These are phyloP conservation scores for Atta colombica DNA, from an alignment of 1,140 invertebrate genomes.

Conservation along the genomic window DNA sequence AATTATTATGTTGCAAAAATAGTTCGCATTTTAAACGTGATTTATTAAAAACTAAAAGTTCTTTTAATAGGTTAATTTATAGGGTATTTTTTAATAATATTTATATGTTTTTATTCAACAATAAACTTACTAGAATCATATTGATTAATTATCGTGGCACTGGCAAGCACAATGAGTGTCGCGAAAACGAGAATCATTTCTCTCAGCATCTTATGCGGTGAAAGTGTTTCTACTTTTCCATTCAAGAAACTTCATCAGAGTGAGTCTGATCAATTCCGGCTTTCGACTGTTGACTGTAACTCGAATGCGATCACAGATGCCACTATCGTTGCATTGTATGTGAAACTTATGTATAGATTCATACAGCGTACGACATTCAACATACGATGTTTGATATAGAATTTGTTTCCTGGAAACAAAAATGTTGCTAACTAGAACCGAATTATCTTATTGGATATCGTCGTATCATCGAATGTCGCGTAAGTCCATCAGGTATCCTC, in stretches of 20 bases:
- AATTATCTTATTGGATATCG: no score
- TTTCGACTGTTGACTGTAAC: constrained; percentile 74
- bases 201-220: constrained; percentile 77
- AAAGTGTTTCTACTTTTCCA: constrained; percentile 66
- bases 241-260: constrained; percentile 18
- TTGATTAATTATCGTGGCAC: constrained; percentile 75
- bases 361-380: no score
- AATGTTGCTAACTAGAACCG: no score
- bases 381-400: no score
- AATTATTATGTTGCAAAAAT: background rate
- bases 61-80: background rate
- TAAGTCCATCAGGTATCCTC: background rate
- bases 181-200: constrained; percentile 77
- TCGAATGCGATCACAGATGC: constrained; percentile 18
- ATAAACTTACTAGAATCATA: constrained; percentile 76
- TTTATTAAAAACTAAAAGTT: background rate
- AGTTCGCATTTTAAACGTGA: background rate
- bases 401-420: no score
- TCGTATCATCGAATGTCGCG: no score
- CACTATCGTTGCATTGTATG: background rate
- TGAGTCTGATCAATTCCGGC: constrained; percentile 74
- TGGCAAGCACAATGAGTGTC: constrained; percentile 65
- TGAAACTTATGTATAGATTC: constrained; percentile 62
- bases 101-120: background rate
- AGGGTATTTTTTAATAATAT: background rate